Evolutionary conservation across 2,888 invertebrate species (phyloP).

Genomic region (Stegana nigrithorax): DNA sequence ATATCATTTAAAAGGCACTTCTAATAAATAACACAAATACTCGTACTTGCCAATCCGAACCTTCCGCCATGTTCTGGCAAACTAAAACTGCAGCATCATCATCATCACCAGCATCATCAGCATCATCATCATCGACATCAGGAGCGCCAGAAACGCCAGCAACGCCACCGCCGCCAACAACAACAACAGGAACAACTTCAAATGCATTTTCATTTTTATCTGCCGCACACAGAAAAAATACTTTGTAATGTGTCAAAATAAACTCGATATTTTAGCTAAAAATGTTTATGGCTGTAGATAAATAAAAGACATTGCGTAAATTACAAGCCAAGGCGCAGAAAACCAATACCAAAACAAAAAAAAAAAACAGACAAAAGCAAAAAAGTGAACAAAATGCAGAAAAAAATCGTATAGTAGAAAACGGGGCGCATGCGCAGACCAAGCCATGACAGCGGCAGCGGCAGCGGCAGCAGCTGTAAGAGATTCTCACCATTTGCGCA

Average conservation of each 20-base stretch:
- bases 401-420: neutral
- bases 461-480: conserved; percentile 21
- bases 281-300: conserved; percentile 59
- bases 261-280: conserved; percentile 62
- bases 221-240: conserved; percentile 13
- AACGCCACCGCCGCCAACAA: conserved; percentile 27
- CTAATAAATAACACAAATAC: conserved; percentile 51
- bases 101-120: conserved; percentile 18
- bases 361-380: neutral
- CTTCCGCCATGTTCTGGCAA: conserved; percentile 38
- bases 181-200: conserved; percentile 51
- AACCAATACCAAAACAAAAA: neutral
- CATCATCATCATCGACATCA: conserved; percentile 17
- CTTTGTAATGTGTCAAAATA: conserved; percentile 62
- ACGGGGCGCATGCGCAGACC: too few relatives aligned
- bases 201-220: conserved; percentile 13
- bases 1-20: conserved; percentile 56
- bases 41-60: conserved; percentile 25
- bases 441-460: conserved; percentile 21
- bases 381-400: neutral
- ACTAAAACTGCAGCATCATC: conserved; percentile 38
- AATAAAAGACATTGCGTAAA: conserved; percentile 59
- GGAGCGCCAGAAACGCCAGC: conserved; percentile 18
- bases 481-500: neutral
- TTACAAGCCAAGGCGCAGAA: conserved; percentile 50